Percentiles rank a stretch among this genome's conserved stretches.
Evolutionary conservation across 2,113 vertebrate genomes (phyloP).

Genomic region (Delphinapterus leucas): DNA sequence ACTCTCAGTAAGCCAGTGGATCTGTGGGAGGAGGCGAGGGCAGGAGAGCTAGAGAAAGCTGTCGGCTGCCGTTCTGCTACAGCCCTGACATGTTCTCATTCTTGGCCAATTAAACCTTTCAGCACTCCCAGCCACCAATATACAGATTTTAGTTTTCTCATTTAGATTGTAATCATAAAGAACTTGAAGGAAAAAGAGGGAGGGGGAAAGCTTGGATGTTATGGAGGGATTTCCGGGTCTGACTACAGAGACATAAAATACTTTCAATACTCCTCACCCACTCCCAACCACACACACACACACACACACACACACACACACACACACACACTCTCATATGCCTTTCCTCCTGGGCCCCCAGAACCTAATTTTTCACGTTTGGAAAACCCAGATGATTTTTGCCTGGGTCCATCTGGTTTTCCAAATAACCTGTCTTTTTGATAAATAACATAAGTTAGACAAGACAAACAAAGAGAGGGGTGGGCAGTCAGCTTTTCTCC

Average conservation of each 20-base stretch:
- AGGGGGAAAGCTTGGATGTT: not conserved
- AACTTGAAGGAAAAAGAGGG: slow-evolving; percentile 8
- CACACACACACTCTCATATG: accelerated
- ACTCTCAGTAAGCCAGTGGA: not conserved
- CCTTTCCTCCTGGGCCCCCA: slow-evolving; percentile 75
- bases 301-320: not conserved
- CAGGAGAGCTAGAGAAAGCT: not conserved
- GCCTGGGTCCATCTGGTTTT: slow-evolving; percentile 88
- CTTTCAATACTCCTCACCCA: not conserved
- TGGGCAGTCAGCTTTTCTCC: slow-evolving; percentile 35
- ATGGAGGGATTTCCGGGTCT: slow-evolving; percentile 32
- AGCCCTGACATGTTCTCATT: not conserved
- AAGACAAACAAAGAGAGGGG: slow-evolving; percentile 87
- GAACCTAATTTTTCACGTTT: slow-evolving; percentile 83
- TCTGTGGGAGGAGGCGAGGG: not conserved
- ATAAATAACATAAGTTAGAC: slow-evolving; percentile 91
- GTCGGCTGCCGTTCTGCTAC: not conserved
- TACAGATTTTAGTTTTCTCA: not conserved
- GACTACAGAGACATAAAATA: slow-evolving; percentile 10
- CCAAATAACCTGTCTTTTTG: slow-evolving; percentile 91
- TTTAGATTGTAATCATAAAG: not conserved
- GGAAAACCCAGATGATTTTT: slow-evolving; percentile 87
- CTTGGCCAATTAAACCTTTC: not conserved
- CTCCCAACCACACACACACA: not conserved
- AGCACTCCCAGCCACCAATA: not conserved